Base-by-base conservation (phyloP, 1,140 invertebrate genomes). In the Drosophila orena region DNA sequence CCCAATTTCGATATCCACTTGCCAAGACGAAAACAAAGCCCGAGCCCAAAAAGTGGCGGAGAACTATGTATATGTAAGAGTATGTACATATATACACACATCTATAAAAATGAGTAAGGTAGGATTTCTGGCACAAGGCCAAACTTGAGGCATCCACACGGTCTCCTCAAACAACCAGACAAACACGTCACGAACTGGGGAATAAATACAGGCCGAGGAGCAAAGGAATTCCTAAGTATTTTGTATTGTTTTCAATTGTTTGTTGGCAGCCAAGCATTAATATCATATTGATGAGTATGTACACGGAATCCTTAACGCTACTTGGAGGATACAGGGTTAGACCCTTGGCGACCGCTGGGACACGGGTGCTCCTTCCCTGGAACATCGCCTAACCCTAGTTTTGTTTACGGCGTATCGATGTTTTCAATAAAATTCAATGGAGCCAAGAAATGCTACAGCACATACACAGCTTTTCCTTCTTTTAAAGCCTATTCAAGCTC, bases 221-320 rank as follows among this genome's bases (percentile, higher is more conserved):
- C 57, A 47, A 77, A 65, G 34, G 79, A 81, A 81, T 86, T 86
- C 74, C 79, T 81, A 75, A 81, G 81, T 86, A 86, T 86, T 86
- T 86, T 86, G 81, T 86, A 86, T 86, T 86, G 81, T 75, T 86
- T 86, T 86, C 81, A 86, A 86, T 86, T 86, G 81, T 86, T 86
- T 86, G 81, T 68, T 81, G 81, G 81, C 81, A 86, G 78, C 74
- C 78, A 72, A 81, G 81, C 68, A 86, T 81, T 86, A 86, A 85
- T 85, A 85, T 85, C 81, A 85, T 85, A 85, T 86, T 88, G 81
- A 86, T 86, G 81, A 86, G 81, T 56, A 64, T 78, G 73, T 58
- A 77, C 58, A 71, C 47, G 70, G 56, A 47, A 61, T 61, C 37
- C 59, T 42, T 42, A 61, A 61, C 53, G 37, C 20, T 42, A 8